Conservation (phyloP, 1,140 invertebrate genomes). For the Oncopodura yosiiana region DNA sequence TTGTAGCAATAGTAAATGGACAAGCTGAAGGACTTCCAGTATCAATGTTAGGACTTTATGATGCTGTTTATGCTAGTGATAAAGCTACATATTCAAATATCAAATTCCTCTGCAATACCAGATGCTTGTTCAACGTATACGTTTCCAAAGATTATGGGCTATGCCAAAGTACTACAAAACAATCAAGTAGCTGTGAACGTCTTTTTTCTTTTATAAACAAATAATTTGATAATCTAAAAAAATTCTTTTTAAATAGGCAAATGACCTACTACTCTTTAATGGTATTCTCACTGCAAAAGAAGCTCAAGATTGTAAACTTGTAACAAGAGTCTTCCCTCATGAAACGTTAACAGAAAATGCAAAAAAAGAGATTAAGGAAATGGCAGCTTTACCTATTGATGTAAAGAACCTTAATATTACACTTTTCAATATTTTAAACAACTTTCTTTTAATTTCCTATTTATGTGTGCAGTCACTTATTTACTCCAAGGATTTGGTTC, state of each 20-base stretch:
- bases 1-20: conserved; percentile 53
- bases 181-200: conserved; percentile 5
- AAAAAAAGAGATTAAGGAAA: conserved; percentile 45
- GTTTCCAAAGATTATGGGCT: conserved; percentile 53
- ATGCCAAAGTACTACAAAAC: conserved; percentile 39
- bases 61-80: conserved; percentile 45
- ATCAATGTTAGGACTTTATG: conserved; percentile 51
- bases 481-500: conserved; percentile 46
- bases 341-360: conserved; percentile 49
- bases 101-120: conserved; percentile 50
- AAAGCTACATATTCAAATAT: conserved; percentile 47
- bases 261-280: conserved; percentile 67
- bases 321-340: conserved; percentile 56
- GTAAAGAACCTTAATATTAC: too few species aligned
- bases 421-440: too few species aligned
- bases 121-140: conserved; percentile 51
- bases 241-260: conserved; percentile 49
- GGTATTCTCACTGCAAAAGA: conserved; percentile 64
- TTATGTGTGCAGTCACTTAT: too few species aligned
- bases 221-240: not conserved
- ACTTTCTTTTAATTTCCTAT: too few species aligned
- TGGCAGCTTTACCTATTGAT: too few species aligned
- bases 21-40: conserved; percentile 53
- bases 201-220: not conserved
- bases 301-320: conserved; percentile 58